phyloP scores from a whole-genome alignment of 1,140 invertebrate species.

The Hermetia illucens region DNA sequence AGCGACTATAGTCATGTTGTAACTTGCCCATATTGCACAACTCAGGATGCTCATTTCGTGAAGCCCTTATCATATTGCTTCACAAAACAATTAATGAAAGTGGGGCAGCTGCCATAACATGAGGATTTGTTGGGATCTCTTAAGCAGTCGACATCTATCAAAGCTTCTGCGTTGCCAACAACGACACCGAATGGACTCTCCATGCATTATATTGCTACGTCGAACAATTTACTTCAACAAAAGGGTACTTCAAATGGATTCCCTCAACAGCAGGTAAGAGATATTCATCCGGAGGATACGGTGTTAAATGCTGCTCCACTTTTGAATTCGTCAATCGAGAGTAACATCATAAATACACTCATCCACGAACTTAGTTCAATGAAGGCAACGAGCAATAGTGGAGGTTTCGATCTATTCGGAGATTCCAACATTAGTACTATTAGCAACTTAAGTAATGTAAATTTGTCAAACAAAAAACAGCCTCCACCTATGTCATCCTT shows the following conservation, averaged over 20 bases:
- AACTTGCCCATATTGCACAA: constrained; percentile 80
- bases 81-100: constrained; percentile 51
- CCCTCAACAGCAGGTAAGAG: too few relatives aligned
- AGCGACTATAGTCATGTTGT: constrained; percentile 89
- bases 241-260: too few relatives aligned
- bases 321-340: too few relatives aligned
- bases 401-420: not conserved
- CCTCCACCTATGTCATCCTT: constrained; percentile 11
- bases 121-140: constrained; percentile 43
- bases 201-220: too few relatives aligned
- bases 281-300: too few relatives aligned
- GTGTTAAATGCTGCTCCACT: too few relatives aligned
- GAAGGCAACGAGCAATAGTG: constrained; percentile 24
- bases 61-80: constrained; percentile 72
- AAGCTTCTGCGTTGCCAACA: constrained; percentile 9
- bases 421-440: constrained; percentile 9
- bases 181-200: constrained; percentile 4
- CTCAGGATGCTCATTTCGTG: constrained; percentile 85
- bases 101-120: constrained; percentile 73
- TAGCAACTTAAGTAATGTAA: not conserved
- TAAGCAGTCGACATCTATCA: not conserved
- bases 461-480: too few relatives aligned
- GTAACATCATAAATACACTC: constrained; percentile 15
- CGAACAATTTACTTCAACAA: too few relatives aligned
- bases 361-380: not conserved